A percentile compares a stretch with the other conserved stretches of the same genome.
These are phyloP conservation scores for Morone chrysops DNA, from an alignment of 2,113 vertebrate species.

Conservation along the genomic window DNA sequence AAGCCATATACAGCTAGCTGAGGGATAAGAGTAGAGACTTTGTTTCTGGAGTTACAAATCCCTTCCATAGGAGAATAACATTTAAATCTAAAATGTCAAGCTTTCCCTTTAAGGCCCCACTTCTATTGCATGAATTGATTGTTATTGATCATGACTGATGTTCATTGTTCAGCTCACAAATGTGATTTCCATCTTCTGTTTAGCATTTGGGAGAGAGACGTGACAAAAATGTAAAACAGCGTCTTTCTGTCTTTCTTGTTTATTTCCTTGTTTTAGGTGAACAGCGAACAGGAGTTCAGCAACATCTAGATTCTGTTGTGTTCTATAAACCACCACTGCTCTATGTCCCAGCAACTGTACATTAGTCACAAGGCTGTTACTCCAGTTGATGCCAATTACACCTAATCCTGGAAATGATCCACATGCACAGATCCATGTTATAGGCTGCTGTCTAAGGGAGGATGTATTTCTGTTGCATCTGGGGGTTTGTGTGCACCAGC, in stretches of 20 bases:
- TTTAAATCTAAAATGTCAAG: slow-evolving; percentile 74
- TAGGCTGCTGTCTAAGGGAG: slow-evolving; percentile 20
- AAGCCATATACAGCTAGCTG: slow-evolving; percentile 24
- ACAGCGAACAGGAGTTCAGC: slow-evolving; percentile 29
- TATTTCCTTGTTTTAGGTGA: slow-evolving; percentile 50
- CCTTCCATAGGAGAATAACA: slow-evolving; percentile 59
- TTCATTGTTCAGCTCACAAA: slow-evolving; percentile 74
- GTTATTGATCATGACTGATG: slow-evolving; percentile 80
- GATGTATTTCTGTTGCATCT: slow-evolving; percentile 40
- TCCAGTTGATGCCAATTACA: slow-evolving; percentile 44
- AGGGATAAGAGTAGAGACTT: not conserved
- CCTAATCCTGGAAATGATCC: slow-evolving; percentile 34
- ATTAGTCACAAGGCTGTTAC: slow-evolving; percentile 20
- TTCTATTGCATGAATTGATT: slow-evolving; percentile 69
- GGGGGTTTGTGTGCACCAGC: slow-evolving; percentile 32
- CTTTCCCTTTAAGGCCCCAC: slow-evolving; percentile 58
- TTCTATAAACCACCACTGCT: slow-evolving; percentile 5
- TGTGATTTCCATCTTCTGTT: slow-evolving; percentile 74
- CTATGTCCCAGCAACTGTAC: slow-evolving; percentile 3
- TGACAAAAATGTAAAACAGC: slow-evolving; percentile 55
- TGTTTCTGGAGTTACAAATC: slow-evolving; percentile 21
- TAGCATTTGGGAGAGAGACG: slow-evolving; percentile 67
- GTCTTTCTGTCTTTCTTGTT: slow-evolving; percentile 28
- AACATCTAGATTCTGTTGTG: slow-evolving; percentile 4
- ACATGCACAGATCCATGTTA: slow-evolving; percentile 33